phyloP scores from a whole-genome alignment of 2,888 invertebrate genomes.

The Drosophila niveifrons region DNA sequence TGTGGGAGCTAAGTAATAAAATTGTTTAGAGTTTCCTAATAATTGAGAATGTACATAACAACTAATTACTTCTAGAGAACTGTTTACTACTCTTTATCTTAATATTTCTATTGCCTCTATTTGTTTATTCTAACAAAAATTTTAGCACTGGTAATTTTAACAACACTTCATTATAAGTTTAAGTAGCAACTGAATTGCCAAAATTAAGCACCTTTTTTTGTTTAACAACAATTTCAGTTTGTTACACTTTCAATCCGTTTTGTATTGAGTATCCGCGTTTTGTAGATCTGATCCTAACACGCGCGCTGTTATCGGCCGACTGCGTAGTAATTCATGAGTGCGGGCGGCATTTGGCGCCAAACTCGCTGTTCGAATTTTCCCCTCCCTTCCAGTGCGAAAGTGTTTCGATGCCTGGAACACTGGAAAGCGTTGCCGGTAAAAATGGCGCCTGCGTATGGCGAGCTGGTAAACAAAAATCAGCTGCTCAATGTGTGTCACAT shows the following conservation, averaged over 20 bases:
- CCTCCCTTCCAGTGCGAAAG: slow-evolving; percentile 57
- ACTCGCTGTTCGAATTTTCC: slow-evolving; percentile 55
- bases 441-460: slow-evolving; percentile 60
- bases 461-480: slow-evolving; percentile 66
- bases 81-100: neutral
- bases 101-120: neutral
- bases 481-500: slow-evolving; percentile 42
- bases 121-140: slow-evolving; percentile 4
- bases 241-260: slow-evolving; percentile 8
- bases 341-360: slow-evolving; percentile 68
- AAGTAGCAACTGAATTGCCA: neutral
- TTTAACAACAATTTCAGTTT: neutral
- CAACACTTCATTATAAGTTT: neutral
- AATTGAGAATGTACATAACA: neutral
- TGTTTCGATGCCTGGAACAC: slow-evolving; percentile 42
- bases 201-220: slow-evolving; percentile 16
- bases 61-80: neutral
- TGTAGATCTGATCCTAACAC: slow-evolving; percentile 38
- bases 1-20: neutral
- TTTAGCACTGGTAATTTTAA: neutral
- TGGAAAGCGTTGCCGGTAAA: slow-evolving; percentile 60
- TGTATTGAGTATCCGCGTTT: slow-evolving; percentile 29
- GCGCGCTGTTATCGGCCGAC: slow-evolving; percentile 60
- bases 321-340: slow-evolving; percentile 30
- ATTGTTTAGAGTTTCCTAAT: neutral